Evolutionary conservation across 2,113 vertebrate genomes (phyloP), one percentile per base, ranked within the genome.

Genomic region (Tragelaphus buxtoni): DNA sequence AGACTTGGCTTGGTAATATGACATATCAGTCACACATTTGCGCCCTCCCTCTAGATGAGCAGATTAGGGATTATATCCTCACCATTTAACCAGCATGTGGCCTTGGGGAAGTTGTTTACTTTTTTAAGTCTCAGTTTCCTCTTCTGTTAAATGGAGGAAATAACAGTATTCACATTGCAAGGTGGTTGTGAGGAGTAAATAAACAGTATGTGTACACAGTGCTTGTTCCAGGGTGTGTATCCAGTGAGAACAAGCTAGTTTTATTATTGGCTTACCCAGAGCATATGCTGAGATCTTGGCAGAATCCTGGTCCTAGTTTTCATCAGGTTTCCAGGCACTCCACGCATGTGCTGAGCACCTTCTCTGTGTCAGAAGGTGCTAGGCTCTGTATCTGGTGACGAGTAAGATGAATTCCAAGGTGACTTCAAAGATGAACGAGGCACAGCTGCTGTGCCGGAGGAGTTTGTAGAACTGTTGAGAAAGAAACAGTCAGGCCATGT

Each of bases 401-500:
- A 86, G 5, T 17, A 91, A 47, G 26, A 79, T 89, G 77, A 61
- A 85, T 72, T 53, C 16, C 9, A 85, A 82, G n/a, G 69, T 55
- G 47, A 28, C 16, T 91, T 88, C n/a, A 80, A 26, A 89, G 13
- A 60, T 47, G n/a, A 69, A n/a, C n/a, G 18, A 94, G 39, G 32
- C n/a, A 82, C 3, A n/a, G 42, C 63, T 81, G 28, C 42, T 60
- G 1, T 5, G 3, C 32, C 2, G 7, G 32, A 14, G n/a, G 14
- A 32, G 45, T 90, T 39, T 74, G 49, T 24, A 42, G 53, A 26
- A n/a, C 60, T 14, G 18, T 26, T 8, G 9, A 42, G 18, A 92
- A 90, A 55, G 42, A 5, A 42, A 35, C 10, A 24, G 47, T 45
- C 63, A 94, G 51, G 39, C 16, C 32, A 9, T 9, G 10, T 80